phyloP scores from a whole-genome alignment of 2,888 invertebrate genomes.

The Pammene fasciana region DNA sequence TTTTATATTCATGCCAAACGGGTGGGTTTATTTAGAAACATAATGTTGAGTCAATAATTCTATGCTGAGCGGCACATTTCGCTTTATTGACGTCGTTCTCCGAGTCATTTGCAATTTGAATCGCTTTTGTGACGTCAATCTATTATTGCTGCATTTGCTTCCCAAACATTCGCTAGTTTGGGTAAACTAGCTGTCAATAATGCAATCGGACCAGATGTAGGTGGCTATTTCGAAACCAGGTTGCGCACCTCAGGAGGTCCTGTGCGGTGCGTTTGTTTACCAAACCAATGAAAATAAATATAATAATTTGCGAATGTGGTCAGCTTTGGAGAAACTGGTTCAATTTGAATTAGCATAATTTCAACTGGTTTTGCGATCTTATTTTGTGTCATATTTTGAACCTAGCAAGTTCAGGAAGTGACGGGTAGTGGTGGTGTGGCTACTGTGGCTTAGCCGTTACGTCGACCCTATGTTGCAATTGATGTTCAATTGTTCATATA shows the following conservation, averaged over 20 bases:
- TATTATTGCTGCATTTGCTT: conserved; percentile 45
- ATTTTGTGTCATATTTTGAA: too few relatives aligned
- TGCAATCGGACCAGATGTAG: conserved; percentile 14
- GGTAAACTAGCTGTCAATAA: conserved; percentile 49
- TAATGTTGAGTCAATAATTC: conserved; percentile 12
- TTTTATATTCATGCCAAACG: neutral
- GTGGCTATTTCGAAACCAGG: conserved; percentile 26
- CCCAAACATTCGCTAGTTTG: conserved; percentile 46
- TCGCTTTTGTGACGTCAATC: conserved; percentile 47
- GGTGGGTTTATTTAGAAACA: neutral
- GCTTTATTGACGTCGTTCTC: conserved; percentile 20
- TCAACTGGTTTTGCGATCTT: too few relatives aligned
- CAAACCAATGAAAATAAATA: neutral
- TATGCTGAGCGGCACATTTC: conserved; percentile 16
- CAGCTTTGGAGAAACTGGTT: conserved; percentile 13
- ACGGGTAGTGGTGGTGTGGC: too few relatives aligned
- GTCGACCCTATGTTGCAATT: too few relatives aligned
- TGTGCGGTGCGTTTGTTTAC: too few relatives aligned
- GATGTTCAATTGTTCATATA: too few relatives aligned
- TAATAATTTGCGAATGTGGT: too few relatives aligned
- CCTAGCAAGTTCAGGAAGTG: too few relatives aligned
- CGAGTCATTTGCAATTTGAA: conserved; percentile 25
- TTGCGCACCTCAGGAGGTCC: neutral
- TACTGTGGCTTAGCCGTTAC: too few relatives aligned
- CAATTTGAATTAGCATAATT: conserved; percentile 11